phyloP scores from a whole-genome alignment of 2,797 vertebrate genomes.

The Sebastes kiyomatsui region DNA sequence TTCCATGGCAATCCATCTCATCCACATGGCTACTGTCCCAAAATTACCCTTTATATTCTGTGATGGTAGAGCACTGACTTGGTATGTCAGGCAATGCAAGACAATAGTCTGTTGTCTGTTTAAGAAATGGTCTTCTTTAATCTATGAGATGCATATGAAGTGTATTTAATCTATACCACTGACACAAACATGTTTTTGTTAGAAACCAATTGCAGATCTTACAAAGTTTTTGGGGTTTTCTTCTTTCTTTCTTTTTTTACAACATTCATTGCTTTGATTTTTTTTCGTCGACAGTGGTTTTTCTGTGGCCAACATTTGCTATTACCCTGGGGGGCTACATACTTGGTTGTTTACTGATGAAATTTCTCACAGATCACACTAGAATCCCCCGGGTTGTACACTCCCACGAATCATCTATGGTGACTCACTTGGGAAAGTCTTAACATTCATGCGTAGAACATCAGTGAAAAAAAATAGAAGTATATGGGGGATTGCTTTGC shows the following conservation, averaged over 20 bases:
- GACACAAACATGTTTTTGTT: not conserved
- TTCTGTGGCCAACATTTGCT: slow-evolving; percentile 28
- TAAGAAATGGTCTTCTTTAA: not conserved
- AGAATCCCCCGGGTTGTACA: slow-evolving; percentile 13
- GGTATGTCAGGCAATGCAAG: not conserved
- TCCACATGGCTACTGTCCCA: no score
- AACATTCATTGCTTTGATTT: slow-evolving; percentile 3
- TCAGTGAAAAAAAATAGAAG: not conserved
- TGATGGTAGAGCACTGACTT: not conserved
- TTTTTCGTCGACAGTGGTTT: not conserved
- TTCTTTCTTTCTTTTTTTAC: not conserved
- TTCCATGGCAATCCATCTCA: not conserved
- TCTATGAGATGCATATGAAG: not conserved
- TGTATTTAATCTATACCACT: not conserved
- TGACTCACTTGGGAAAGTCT: slow-evolving; percentile 48
- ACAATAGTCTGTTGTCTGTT: not conserved
- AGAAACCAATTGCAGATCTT: not conserved
- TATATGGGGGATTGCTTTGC: not conserved
- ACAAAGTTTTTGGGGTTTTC: not conserved
- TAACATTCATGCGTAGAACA: slow-evolving; percentile 8
- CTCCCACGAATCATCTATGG: slow-evolving; percentile 32
- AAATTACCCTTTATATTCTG: not conserved
- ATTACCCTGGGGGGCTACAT: slow-evolving; percentile 7
- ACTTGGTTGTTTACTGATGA: slow-evolving; percentile 50
- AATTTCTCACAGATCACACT: slow-evolving; percentile 33